phyloP scores from a whole-genome alignment of 2,888 invertebrate genomes.

The Drosophila neutralis region DNA sequence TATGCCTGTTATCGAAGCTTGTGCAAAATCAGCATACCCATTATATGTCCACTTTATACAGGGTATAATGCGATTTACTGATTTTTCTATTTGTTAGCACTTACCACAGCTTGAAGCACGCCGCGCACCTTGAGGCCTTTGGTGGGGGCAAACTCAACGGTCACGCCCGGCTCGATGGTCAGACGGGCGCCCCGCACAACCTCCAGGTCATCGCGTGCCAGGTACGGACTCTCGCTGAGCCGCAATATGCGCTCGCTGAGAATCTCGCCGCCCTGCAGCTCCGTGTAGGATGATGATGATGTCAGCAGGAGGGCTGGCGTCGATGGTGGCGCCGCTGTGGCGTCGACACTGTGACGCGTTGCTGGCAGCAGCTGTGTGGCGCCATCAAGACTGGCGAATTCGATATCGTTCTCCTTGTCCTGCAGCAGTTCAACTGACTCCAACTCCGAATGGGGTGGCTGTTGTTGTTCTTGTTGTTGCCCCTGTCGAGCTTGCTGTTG shows the following conservation, averaged over 20 bases:
- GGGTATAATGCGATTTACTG: slow-evolving; percentile 27
- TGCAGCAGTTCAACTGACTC: slow-evolving; percentile 63
- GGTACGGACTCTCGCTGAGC: slow-evolving; percentile 89
- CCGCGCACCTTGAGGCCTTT: slow-evolving; percentile 97
- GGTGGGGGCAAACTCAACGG: slow-evolving; percentile 95
- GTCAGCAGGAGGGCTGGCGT: slow-evolving; percentile 63
- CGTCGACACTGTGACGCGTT: slow-evolving; percentile 68
- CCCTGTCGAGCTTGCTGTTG: slow-evolving; percentile 6
- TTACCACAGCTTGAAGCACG: slow-evolving; percentile 94
- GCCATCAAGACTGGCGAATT: slow-evolving; percentile 82
- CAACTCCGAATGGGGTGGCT: slow-evolving; percentile 36
- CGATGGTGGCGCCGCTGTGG: slow-evolving; percentile 71
- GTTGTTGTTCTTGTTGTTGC: slow-evolving; percentile 19
- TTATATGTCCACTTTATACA: background rate
- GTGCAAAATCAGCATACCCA: background rate
- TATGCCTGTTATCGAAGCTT: background rate
- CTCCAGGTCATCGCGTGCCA: slow-evolving; percentile 91
- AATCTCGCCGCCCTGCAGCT: slow-evolving; percentile 83
- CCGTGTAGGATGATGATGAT: slow-evolving; percentile 74
- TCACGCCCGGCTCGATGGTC: slow-evolving; percentile 95
- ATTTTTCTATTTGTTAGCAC: slow-evolving; percentile 77
- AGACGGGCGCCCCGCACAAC: slow-evolving; percentile 92
- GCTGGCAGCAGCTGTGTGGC: slow-evolving; percentile 74
- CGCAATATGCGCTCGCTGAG: slow-evolving; percentile 82
- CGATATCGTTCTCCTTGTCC: slow-evolving; percentile 71